These are phyloP conservation scores for Scleropages formosus DNA, from an alignment of 2,797 vertebrate species.

Conservation along the genomic window DNA sequence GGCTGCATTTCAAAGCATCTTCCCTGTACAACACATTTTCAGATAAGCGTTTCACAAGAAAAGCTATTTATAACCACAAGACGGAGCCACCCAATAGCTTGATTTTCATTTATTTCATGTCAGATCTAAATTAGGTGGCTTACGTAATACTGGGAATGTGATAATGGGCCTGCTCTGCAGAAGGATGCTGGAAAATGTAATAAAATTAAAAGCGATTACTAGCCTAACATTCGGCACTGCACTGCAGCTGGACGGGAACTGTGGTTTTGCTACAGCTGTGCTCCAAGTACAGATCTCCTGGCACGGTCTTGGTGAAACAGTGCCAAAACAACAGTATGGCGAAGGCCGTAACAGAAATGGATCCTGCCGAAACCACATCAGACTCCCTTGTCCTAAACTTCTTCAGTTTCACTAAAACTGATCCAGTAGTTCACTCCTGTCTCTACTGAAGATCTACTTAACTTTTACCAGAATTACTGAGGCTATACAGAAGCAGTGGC, in stretches of 20 bases:
- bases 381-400: neutral
- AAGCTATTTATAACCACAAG: constrained; percentile 31
- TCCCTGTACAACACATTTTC: constrained; percentile 34
- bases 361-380: too few species aligned
- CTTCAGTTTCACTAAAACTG: neutral
- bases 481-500: too few species aligned
- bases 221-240: constrained; percentile 10
- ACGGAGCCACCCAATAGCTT: constrained; percentile 19
- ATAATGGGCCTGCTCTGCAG: neutral
- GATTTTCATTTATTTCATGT: constrained; percentile 27
- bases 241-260: constrained; percentile 28
- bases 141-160: constrained; percentile 21
- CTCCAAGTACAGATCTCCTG: neutral
- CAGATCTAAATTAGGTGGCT: constrained; percentile 29
- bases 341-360: neutral
- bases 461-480: neutral
- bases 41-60: constrained; percentile 35
- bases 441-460: neutral
- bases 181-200: neutral
- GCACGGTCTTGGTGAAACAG: too few species aligned
- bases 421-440: neutral
- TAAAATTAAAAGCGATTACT: constrained; percentile 10
- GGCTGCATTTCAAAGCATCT: constrained; percentile 40
- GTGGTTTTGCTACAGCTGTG: neutral
- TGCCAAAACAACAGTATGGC: neutral